Percentiles rank a stretch among this genome's conserved stretches.
These are phyloP conservation scores for Trissoscelio sp. DNA, from an alignment of 2,888 invertebrate genomes.

Conservation along the genomic window DNA sequence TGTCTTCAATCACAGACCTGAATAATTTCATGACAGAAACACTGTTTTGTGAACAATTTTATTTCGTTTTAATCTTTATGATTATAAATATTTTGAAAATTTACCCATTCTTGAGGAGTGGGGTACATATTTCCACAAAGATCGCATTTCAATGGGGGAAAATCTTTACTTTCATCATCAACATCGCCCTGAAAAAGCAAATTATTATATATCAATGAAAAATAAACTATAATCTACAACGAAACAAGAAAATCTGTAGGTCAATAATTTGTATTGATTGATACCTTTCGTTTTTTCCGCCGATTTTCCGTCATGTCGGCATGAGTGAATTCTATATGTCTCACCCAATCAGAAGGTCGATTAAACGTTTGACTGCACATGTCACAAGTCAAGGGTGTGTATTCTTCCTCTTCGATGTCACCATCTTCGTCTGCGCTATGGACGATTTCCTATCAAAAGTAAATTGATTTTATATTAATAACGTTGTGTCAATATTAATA, in stretches of 20 bases:
- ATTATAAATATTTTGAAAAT: not conserved
- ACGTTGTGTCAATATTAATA: not conserved
- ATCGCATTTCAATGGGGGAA: constrained; percentile 90
- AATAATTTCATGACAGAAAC: too few relatives aligned
- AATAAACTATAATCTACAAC: not conserved
- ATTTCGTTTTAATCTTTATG: not conserved
- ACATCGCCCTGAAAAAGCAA: constrained; percentile 85
- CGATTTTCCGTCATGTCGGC: constrained; percentile 86
- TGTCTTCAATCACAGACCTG: too few relatives aligned
- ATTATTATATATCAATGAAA: not conserved
- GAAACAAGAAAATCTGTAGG: too few relatives aligned
- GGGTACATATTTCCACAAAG: constrained; percentile 89
- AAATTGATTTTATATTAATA: not conserved
- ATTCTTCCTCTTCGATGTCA: constrained; percentile 86
- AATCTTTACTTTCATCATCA: constrained; percentile 88
- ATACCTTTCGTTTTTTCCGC: constrained; percentile 81
- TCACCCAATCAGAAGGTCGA: constrained; percentile 92
- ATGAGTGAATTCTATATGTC: constrained; percentile 91
- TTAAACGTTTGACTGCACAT: constrained; percentile 93
- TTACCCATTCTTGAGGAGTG: constrained; percentile 92
- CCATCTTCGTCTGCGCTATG: constrained; percentile 84
- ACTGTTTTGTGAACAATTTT: not conserved
- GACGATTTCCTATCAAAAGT: constrained; percentile 79
- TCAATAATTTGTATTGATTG: too few relatives aligned
- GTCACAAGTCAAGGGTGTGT: constrained; percentile 92